Base-by-base conservation (phyloP, 2,113 vertebrate species). In the Lasiurus borealis region DNA sequence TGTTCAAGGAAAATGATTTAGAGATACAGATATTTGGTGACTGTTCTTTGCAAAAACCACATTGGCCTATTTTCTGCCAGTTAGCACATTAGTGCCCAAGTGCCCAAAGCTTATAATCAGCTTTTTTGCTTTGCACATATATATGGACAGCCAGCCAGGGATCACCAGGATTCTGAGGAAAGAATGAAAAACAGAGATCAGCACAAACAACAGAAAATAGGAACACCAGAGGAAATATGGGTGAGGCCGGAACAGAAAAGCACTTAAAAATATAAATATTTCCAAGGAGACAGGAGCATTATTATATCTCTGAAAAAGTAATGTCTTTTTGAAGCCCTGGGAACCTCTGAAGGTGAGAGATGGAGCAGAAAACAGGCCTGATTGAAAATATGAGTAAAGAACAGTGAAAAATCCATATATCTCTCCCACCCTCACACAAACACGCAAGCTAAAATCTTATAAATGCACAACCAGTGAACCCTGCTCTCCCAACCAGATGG, bases 131-230 rank as follows among this genome's bases (percentile, higher is more conserved):
- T 93, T 25, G 48, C 6, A 57, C 68, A 57, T 57, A n/a, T 40
- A 85, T 27, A 34, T 29, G 36, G 54, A 68, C 46, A 48, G 2
- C 5, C 52, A 85, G 72, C 31, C 54, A 85, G 52, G 29, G 64
- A 64, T 54, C 80, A 57, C 29, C 29, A 93, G 66, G 29, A 57
- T 73, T 85, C 66, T 80, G 8, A 85, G 36, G 68, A 68, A 73
- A 85, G 25, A 80, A 73, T 31, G 68, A 81, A 72, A 88, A 16
- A 23, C 10, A 85, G 66, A 85, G 48, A 78, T 4, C 4, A 88
- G 44, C 4, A 78, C 34, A 72, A 73, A 76, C 14, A 75, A 85
- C 15, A 90, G 91, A 90, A 85, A 81, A 89, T 36, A 73, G 85
- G 11, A 95, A 66, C 52, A 66, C 6, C 6, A 78, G 25, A 50